Evolutionary conservation across 2,113 vertebrate species (phyloP).

Genomic region (Xiphophorus couchianus): DNA sequence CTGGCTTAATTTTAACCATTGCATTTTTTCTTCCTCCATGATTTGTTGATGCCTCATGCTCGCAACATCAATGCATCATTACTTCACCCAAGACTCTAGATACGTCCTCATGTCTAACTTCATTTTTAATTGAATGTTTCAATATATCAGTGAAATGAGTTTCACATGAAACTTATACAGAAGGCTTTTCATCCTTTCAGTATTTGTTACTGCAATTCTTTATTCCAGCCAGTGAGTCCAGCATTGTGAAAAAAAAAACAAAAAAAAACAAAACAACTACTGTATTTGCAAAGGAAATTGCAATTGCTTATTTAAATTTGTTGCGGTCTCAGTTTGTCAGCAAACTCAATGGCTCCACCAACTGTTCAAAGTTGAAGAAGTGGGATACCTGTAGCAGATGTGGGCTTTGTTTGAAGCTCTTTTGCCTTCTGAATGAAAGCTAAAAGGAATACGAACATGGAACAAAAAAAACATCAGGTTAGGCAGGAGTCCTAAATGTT

Average conservation of each 20-base stretch:
- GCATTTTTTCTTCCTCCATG: neutral
- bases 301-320: too few relatives aligned
- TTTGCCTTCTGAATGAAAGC: conserved; percentile 22
- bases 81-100: conserved; percentile 42
- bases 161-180: conserved; percentile 40
- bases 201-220: neutral
- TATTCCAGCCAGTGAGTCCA: neutral
- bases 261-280: too few relatives aligned
- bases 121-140: conserved; percentile 45
- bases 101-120: conserved; percentile 29
- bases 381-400: conserved; percentile 35
- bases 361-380: conserved; percentile 9
- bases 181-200: conserved; percentile 25
- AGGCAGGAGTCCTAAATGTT: neutral
- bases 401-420: neutral
- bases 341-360: conserved; percentile 39
- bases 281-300: too few relatives aligned
- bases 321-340: neutral
- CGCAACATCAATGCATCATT: conserved; percentile 14
- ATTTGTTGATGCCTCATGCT: conserved; percentile 25
- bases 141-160: conserved; percentile 47
- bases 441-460: conserved; percentile 12
- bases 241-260: too few relatives aligned
- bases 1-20: conserved; percentile 5
- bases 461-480: neutral